Evolutionary conservation across 2,888 invertebrate genomes (phyloP).

Genomic region (Ochropleura plecta): DNA sequence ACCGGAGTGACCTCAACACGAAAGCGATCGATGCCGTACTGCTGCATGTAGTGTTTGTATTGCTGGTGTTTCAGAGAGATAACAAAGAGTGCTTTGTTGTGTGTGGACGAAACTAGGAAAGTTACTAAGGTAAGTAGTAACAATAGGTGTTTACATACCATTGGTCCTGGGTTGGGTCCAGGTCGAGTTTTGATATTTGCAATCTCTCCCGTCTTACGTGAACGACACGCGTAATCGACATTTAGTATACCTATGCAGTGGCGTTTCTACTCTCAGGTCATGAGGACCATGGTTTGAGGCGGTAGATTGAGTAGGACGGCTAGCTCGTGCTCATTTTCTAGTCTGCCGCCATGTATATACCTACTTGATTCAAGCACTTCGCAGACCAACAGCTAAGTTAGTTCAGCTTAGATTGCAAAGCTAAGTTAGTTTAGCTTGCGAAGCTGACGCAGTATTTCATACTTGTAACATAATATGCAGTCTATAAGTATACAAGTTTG

Average conservation of each 20-base stretch:
- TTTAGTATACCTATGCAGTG: neutral
- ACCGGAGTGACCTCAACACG: conserved; percentile 40
- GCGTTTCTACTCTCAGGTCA: neutral
- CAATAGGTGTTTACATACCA: neutral
- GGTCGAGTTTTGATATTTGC: neutral
- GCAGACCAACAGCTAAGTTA: no score
- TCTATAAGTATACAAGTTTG: no score
- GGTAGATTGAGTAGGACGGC: no score
- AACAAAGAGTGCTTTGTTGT: neutral
- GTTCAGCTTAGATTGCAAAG: no score
- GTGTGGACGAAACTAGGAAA: neutral
- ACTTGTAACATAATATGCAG: no score
- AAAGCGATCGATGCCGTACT: conserved; percentile 31
- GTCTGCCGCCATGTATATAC: no score
- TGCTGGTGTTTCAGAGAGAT: neutral
- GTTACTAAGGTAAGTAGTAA: conserved; percentile 1
- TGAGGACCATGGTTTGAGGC: neutral
- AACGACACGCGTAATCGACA: neutral
- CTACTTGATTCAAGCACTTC: no score
- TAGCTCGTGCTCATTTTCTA: no score
- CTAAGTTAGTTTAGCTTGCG: no score
- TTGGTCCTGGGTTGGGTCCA: neutral
- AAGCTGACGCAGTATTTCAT: no score
- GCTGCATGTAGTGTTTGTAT: neutral
- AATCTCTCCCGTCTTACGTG: neutral